phyloP scores from a whole-genome alignment of 2,888 invertebrate species.

The Dynastes tityus region DNA sequence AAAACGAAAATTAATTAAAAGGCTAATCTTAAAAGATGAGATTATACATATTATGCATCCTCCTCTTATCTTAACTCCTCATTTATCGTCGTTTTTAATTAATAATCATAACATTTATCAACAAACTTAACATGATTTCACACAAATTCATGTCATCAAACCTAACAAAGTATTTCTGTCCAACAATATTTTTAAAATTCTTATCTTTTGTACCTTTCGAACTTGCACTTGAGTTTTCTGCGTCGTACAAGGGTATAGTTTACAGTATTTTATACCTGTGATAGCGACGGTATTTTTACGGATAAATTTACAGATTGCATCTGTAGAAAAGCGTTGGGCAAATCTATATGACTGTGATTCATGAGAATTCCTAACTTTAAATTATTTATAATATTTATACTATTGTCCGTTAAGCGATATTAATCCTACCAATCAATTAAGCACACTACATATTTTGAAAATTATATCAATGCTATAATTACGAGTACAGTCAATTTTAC shows the following conservation, averaged over 20 bases:
- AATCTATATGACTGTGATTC: background rate
- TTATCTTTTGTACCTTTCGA: background rate
- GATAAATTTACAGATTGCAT: conserved; percentile 17
- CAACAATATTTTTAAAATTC: background rate
- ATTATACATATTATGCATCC: no score
- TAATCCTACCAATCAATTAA: background rate
- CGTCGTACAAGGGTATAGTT: background rate
- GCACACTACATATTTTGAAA: background rate
- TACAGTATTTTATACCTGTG: conserved; percentile 10
- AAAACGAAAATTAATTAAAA: no score
- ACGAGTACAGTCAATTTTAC: no score
- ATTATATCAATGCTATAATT: no score
- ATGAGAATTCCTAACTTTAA: background rate
- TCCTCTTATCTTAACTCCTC: no score
- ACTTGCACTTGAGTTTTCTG: conserved; percentile 5
- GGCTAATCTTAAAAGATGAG: no score
- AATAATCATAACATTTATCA: background rate
- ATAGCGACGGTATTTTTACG: background rate
- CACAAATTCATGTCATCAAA: no score
- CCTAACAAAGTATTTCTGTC: background rate
- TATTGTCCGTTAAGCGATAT: conserved; percentile 17
- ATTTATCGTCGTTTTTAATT: background rate
- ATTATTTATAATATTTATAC: conserved; percentile 12
- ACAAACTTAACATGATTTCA: background rate
- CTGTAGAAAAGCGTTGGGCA: background rate